phyloP scores from a whole-genome alignment of 2,888 invertebrate species.

The Thymelicus lineola region DNA sequence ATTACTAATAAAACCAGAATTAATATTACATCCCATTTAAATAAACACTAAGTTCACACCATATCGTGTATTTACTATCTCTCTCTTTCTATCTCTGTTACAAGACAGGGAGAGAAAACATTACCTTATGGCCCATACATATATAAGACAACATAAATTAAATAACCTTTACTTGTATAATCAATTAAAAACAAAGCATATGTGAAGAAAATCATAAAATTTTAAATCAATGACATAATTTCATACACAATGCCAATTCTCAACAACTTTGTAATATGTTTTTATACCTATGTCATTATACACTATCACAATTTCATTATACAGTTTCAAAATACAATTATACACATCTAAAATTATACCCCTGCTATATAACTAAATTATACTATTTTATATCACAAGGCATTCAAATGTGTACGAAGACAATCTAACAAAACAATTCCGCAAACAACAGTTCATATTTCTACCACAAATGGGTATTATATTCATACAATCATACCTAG shows the following conservation, averaged over 20 bases:
- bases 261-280: not conserved
- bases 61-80: not conserved
- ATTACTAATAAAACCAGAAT: constrained; percentile 22
- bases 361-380: constrained; percentile 8
- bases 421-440: not conserved
- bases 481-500: not conserved
- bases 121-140: constrained; percentile 11
- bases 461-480: not conserved
- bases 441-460: constrained; percentile 6
- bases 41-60: constrained; percentile 7
- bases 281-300: not conserved
- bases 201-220: not conserved
- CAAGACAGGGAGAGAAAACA: constrained; percentile 4
- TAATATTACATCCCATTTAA: constrained; percentile 14
- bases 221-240: not conserved
- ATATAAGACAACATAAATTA: not conserved
- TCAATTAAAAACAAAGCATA: not conserved
- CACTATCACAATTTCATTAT: constrained; percentile 1
- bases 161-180: not conserved
- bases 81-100: not conserved
- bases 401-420: constrained; percentile 10
- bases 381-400: constrained; percentile 26
- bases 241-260: not conserved
- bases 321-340: constrained; percentile 2
- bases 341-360: not conserved